Conservation (phyloP, 2,797 vertebrate species). For the Betta splendens region DNA sequence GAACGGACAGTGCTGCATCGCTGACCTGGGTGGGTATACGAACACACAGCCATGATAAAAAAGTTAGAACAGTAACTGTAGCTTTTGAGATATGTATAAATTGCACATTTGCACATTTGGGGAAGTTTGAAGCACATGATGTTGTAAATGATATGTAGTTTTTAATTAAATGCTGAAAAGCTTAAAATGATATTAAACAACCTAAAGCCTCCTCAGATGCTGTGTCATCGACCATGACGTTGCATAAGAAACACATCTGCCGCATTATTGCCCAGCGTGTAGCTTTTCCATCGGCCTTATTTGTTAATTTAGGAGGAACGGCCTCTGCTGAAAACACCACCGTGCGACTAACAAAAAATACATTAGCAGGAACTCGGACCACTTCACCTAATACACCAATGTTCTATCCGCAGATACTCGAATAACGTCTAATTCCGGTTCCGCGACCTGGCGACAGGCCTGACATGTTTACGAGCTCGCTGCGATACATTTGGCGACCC, state of each 20-base stretch:
- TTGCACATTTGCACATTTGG: neutral
- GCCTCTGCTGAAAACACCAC: slow-evolving; percentile 22
- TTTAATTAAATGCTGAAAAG: slow-evolving; percentile 8
- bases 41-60: neutral
- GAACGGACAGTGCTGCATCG: slow-evolving; percentile 98
- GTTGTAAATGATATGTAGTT: too few relatives aligned
- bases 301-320: slow-evolving; percentile 55
- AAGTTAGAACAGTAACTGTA: neutral
- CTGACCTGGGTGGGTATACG: slow-evolving; percentile 89
- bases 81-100: neutral
- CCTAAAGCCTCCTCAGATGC: neutral
- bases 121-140: neutral
- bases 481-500: slow-evolving; percentile 20
- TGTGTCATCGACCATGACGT: neutral
- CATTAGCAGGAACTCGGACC: slow-evolving; percentile 64
- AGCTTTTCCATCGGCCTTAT: slow-evolving; percentile 26
- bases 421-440: slow-evolving; percentile 40
- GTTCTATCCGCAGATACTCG: slow-evolving; percentile 57
- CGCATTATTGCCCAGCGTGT: neutral
- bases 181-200: neutral
- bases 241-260: slow-evolving; percentile 12
- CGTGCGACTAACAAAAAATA: slow-evolving; percentile 69
- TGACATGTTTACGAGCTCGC: slow-evolving; percentile 39
- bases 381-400: slow-evolving; percentile 51
- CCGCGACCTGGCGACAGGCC: slow-evolving; percentile 21